Conservation (phyloP, 2,113 vertebrate genomes). For the Lycaon pictus region DNA sequence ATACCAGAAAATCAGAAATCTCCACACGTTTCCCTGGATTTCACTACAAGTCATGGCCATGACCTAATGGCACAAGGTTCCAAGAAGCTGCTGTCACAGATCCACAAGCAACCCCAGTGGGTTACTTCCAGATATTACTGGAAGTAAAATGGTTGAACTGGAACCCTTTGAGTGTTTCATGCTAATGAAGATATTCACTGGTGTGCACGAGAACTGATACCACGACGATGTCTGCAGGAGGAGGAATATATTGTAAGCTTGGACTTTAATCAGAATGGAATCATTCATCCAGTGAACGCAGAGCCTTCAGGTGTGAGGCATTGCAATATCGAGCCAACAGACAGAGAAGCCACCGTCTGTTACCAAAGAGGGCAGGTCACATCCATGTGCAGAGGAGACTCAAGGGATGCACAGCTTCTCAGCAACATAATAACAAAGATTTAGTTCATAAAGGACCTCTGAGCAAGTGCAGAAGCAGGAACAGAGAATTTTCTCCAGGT, state of each 20-base stretch:
- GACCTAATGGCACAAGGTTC: background rate
- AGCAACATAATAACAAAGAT: background rate
- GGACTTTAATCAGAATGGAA: no score
- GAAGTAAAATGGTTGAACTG: background rate
- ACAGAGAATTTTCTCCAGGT: background rate
- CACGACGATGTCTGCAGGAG: background rate
- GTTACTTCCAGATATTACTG: background rate
- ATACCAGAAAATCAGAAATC: background rate
- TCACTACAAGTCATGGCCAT: background rate
- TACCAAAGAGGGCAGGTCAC: background rate
- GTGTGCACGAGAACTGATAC: background rate
- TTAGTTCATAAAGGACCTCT: background rate
- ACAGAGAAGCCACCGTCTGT: background rate
- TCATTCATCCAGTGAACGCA: background rate
- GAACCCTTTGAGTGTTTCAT: background rate
- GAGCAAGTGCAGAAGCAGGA: background rate
- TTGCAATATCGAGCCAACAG: background rate
- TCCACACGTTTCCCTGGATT: background rate
- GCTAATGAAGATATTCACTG: background rate
- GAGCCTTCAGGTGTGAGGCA: background rate
- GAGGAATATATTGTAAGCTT: fast-evolving
- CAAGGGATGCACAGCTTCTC: background rate
- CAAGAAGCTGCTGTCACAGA: background rate
- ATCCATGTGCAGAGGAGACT: background rate
- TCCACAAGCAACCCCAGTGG: background rate